Evolutionary conservation across 2,113 vertebrate genomes (phyloP), one percentile per base, ranked within the genome.

Genomic region (Perccottus glenii): DNA sequence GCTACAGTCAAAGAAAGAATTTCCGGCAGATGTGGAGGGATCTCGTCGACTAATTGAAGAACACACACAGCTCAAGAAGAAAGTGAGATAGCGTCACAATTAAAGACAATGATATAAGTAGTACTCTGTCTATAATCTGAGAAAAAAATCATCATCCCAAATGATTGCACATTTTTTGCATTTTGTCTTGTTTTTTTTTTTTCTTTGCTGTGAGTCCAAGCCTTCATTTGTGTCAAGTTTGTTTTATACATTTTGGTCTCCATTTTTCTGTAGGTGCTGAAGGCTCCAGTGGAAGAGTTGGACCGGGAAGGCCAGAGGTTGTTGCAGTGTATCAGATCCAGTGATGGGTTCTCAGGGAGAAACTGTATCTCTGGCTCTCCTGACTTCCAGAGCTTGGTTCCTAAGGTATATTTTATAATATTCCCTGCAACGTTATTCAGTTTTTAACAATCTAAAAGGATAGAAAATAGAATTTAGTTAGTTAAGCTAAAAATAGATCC

Each of bases 351-450:
- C 89, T 96, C 96, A 35, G 96, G 96, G 75, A 94, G 95, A 78
- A 97, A 96, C 92, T 98, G 96, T 88, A 96, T 98, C 90, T 97
- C 97, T 0, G 96, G 97, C 75, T 96, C 96, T 47, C 95, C 98
- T 0, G 98, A 99, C 90, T 99, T 99, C 90, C 98, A 99, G 91
- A 98, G 96, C 59, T 85, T 99, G 65, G 98, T 99, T 85, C 98
- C 98, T 82, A 98, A 98, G 93, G 89, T 90, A 55, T 50, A 9
- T 9, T 16, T 5, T 10, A 27, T 11, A 19, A 14, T 15, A 38
- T 36, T 38, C 35, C 7, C 14, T 36, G 35, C 12, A 33, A 12
- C 19, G 19, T 3, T 12, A 9, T 50, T 11, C 48, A 11, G 11
- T 27, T 27, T 27, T 27, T 16, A 40, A 6, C 5, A 40, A 40